These are phyloP conservation scores for Phylloscopus trochilus DNA, from an alignment of 2,113 vertebrate species.

Conservation along the genomic window DNA sequence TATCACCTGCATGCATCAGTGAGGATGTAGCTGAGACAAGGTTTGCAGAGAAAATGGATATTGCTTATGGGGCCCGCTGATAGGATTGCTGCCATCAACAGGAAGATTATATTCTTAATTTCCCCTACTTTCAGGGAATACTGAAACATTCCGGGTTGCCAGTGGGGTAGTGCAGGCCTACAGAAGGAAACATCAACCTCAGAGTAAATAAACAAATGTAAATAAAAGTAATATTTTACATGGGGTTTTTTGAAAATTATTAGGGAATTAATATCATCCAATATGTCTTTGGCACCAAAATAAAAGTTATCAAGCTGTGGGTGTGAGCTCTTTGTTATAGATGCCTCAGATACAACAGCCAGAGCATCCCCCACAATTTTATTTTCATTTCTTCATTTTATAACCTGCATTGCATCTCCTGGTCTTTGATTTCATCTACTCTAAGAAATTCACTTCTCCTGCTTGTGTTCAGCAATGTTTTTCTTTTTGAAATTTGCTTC, in stretches of 20 bases:
- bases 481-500: background rate
- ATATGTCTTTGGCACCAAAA: background rate
- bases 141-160: background rate
- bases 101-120: background rate
- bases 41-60: background rate
- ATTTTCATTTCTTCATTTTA: background rate
- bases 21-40: background rate
- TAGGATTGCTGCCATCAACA: background rate
- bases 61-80: background rate
- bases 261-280: background rate
- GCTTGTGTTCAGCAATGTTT: background rate
- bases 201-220: background rate
- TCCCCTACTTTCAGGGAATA: background rate
- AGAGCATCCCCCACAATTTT: background rate
- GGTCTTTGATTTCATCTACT: background rate
- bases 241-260: background rate
- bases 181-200: background rate
- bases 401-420: background rate
- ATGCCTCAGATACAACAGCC: background rate
- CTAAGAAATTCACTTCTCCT: background rate
- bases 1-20: background rate
- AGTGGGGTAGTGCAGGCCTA: background rate
- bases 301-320: background rate
- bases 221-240: background rate
- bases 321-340: background rate